Base-by-base conservation (phyloP, 53 echinoderm and acorn worm genomes). In the Holothuria leucospilota region DNA sequence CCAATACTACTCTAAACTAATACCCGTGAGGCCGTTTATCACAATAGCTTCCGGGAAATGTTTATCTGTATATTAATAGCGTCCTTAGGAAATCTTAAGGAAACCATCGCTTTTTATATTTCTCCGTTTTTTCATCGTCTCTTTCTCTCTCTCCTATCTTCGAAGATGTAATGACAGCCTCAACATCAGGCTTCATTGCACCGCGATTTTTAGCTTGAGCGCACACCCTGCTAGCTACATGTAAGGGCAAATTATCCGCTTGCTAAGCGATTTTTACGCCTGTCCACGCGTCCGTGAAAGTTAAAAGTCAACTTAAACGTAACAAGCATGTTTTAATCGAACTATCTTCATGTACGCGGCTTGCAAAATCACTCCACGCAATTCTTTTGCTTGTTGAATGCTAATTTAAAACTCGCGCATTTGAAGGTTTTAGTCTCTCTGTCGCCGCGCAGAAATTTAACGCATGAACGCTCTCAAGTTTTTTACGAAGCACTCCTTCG, bases 181-280 rank as follows among this genome's bases (percentile, higher is more conserved):
- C 46, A n/a, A 27, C 75, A 75, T 26, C 51, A 75, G 27, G 75
- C 49, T 75, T 75, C 51, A 75, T 75, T 75, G 52, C 16, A 49
- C 52, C 27, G 24, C 51, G 53, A 75, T 75, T 51, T 51, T 75
- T 15, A 26, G 75, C 75, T 51, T 75, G 51, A 75, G 11, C 49
- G 75, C 39, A 38, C 52, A 51, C 28, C 51, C 75, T 75, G 53
- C n/a, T 49, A 75, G 75, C 75, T 49, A 75, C 51, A 52, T 75
- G 53, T 75, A 49, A 75, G 75, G 75, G 75, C 75, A 75, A 75
- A 75, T 75, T 75, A 75, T 51, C 6, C 75, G 75, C 75, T 51
- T 75, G 75, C 49, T n/a, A 52, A 21, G 11, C 2, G 52, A 51
- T 51, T 75, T 75, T 49, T 75, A 75, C 75, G 75, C 75, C 41